phyloP scores from a whole-genome alignment of 1,140 invertebrate genomes.

The Cotesia vestalis region DNA sequence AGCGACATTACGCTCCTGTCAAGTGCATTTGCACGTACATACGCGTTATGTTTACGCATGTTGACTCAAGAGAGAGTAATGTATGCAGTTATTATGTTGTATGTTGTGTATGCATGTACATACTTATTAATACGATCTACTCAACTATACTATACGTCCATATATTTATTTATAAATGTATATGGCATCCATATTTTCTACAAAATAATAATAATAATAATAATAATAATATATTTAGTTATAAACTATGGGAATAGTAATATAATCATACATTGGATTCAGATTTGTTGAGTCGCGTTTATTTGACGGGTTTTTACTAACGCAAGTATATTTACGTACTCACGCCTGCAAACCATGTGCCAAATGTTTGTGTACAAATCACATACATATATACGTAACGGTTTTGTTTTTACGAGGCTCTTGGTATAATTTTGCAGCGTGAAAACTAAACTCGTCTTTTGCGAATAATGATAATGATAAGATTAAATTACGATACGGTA shows the following conservation, averaged over 20 bases:
- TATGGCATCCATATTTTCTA: no score
- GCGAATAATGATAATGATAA: background rate
- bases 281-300: background rate
- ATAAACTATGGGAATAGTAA: background rate
- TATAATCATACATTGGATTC: background rate
- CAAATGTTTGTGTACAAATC: slow-evolving; percentile 14
- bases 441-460: background rate
- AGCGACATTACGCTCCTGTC: background rate
- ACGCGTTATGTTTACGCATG: background rate
- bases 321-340: slow-evolving; percentile 16
- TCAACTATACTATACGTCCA: background rate
- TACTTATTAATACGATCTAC: background rate
- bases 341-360: slow-evolving; percentile 3
- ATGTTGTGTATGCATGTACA: background rate
- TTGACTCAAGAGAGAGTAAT: background rate
- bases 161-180: background rate
- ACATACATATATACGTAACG: background rate
- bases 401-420: background rate
- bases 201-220: no score
- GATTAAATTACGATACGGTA: background rate
- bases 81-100: no score
- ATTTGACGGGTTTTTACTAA: slow-evolving; percentile 1
- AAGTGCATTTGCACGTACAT: background rate
- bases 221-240: background rate
- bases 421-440: background rate